Conservation (phyloP, 2,113 vertebrate species). For the Grammomys dolichurus region DNA sequence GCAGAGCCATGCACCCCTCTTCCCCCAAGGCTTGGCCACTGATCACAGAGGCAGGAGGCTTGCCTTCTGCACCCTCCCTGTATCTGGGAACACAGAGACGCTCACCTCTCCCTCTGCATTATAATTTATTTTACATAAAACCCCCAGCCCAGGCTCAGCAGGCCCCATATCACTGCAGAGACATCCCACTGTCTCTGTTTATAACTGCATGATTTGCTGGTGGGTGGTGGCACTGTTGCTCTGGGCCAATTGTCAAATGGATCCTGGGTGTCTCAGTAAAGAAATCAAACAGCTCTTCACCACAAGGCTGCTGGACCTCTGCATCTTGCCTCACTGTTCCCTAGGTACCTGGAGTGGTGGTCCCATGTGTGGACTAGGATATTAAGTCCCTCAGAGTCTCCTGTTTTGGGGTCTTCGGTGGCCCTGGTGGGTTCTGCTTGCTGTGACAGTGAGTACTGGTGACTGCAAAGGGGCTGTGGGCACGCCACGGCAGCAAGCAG, state of each 20-base stretch:
- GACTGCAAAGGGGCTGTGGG: background rate
- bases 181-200: background rate
- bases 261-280: background rate
- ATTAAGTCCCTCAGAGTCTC: background rate
- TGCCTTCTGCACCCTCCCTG: background rate
- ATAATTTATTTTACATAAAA: slow-evolving; percentile 50
- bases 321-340: background rate
- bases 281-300: fast-evolving
- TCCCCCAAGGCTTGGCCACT: background rate
- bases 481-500: fast-evolving
- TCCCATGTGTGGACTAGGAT: background rate
- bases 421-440: background rate
- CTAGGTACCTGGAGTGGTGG: too few relatives aligned
- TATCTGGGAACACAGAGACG: background rate
- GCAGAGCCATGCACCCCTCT: background rate
- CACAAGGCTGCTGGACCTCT: fast-evolving
- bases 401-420: background rate
- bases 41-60: background rate
- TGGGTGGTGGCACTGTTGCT: fast-evolving
- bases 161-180: background rate
- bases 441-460: slow-evolving; percentile 40
- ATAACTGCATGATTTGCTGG: background rate
- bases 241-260: background rate
- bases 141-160: background rate
- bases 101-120: background rate